Base-by-base conservation (phyloP, 2,888 invertebrate genomes). In the Drosophila recens region DNA sequence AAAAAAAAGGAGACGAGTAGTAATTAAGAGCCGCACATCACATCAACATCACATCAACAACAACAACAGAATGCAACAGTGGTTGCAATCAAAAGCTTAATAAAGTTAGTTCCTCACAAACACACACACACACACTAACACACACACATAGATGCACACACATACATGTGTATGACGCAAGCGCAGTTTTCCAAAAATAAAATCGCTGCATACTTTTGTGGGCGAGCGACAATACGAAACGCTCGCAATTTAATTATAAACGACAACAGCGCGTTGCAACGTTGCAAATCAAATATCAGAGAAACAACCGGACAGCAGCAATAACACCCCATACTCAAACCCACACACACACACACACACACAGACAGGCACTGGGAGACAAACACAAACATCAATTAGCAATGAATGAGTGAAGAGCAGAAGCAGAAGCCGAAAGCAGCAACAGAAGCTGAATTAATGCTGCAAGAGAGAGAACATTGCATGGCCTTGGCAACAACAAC, bases 231-330 rank as follows among this genome's bases (percentile, higher is more conserved):
- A 67, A 58, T 61, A 43, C 34, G 40, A 49, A 61, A 65, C 49
- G 17, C 62, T 67, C 36, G 52, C 74, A 79, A 85, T 89, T 87
- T 75, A 72, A 89, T 89, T 84, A 87, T 84, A 66, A 72, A 30
- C 62, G 70, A 80, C 70, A 69, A 51, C 57, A 64, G 33, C 64
- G 53, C 49, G 34, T 10, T n/a, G 49, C 43, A 45, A 49, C 38
- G 48, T 70, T 71, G 69, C 72, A 87, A 84, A 89, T 84, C 82
- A 87, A 87, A 84, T 73, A 75, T 75, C 88, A 87, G 51, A 65
- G 51, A 30, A 45, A 27, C 13, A 3, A 20, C 10, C 15, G 51
- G 15, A 48, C 52, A 43, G 33, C 30, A 49, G 56, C 17, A 40
- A 51, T 15, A 62, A 36, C 49, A 20, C 15, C 40, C 33, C 54